Conservation (phyloP, 2,888 invertebrate genomes). For the Galerucella nymphaeae region DNA sequence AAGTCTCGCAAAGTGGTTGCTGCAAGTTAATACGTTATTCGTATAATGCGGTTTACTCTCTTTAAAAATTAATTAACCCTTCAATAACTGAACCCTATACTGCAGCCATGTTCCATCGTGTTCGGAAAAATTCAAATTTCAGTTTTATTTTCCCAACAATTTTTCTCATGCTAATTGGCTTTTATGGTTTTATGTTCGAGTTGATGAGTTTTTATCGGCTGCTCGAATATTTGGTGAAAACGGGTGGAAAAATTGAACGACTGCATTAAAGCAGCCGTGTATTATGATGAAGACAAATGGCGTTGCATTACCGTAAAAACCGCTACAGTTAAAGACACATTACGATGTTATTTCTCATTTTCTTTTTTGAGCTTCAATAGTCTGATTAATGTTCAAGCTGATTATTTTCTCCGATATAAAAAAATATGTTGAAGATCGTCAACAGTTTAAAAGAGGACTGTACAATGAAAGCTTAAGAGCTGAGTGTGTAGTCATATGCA, state of each 20-base stretch:
- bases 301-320: slow-evolving; percentile 11
- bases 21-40: neutral
- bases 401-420: too few relatives aligned
- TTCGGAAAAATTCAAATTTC: slow-evolving; percentile 1
- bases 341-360: neutral
- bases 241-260: slow-evolving; percentile 8
- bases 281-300: slow-evolving; percentile 27
- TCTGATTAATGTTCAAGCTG: neutral
- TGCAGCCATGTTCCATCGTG: neutral
- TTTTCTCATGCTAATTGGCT: slow-evolving; percentile 27
- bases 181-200: slow-evolving; percentile 22
- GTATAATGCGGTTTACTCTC: neutral
- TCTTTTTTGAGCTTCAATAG: neutral
- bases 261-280: slow-evolving; percentile 20
- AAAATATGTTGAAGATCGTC: too few relatives aligned
- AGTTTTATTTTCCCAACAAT: slow-evolving; percentile 9
- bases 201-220: slow-evolving; percentile 16
- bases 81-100: neutral
- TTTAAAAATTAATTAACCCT: neutral
- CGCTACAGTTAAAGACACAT: neutral
- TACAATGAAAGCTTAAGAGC: too few relatives aligned
- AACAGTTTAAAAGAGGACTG: too few relatives aligned
- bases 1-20: too few relatives aligned
- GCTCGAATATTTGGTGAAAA: slow-evolving; percentile 22
- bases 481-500: too few relatives aligned